Evolutionary conservation across 37 sponge, comb jelly and placozoan species (phyloP), one percentile per base, ranked within the genome.

Genomic region (Ephydatia muelleri): DNA sequence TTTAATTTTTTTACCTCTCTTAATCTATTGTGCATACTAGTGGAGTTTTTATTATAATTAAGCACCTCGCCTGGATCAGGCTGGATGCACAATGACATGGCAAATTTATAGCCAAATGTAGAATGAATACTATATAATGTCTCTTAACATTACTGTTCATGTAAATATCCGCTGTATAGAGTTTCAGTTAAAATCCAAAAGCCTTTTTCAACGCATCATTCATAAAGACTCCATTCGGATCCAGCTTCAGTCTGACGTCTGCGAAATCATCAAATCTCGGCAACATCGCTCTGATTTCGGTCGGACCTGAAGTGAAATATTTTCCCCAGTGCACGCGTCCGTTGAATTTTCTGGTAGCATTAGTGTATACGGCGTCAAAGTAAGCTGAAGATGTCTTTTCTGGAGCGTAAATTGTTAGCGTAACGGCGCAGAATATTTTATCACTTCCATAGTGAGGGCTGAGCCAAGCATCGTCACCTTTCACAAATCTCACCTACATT

Each of bases 251-350:
- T 68, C 87, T 31, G 21, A 81, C 16, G 0, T 0, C 43, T 49
- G 48, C 82, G 32, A 87, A 87, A 8, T 80, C 68, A 2, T 57
- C 14, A 36, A 81, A 81, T 40, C 34, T 87, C 23, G 75, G 76
- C 25, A 75, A 87, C 82, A 73, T 67, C 48, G 3, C 68, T 26
- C 36, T 16, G 32, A 87, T 28, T 12, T 75, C 68, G 29, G 31
- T 25, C 16, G 71, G 35, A 39, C 37, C 68, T 23, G 65, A 30
- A 35, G 73, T n/a, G 33, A 87, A 87, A 37, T 87, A 76, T 32
- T 87, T 87, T 81, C 87, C 87, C 87, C 87, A 87, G 49, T 87
- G 87, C 34, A 80, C 35, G 3, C 87, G 82, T 29, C 35, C 76
- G 31, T 75, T 37, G 31, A 81, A 71, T 23, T 87, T 65, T 43